These are phyloP conservation scores for Tinamus guttatus DNA, from an alignment of 2,113 vertebrate genomes.

Conservation along the genomic window DNA sequence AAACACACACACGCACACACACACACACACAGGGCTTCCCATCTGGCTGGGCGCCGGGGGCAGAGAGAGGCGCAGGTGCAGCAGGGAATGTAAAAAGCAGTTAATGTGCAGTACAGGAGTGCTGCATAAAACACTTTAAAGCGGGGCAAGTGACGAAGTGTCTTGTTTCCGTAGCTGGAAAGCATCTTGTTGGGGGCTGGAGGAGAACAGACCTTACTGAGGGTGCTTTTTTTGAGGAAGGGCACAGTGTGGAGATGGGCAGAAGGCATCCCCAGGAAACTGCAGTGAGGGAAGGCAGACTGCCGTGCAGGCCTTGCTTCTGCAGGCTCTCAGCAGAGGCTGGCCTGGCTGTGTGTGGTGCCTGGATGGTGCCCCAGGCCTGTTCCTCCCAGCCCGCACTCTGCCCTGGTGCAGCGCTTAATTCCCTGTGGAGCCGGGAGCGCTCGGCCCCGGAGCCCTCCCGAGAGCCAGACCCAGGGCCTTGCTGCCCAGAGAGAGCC, in stretches of 20 bases:
- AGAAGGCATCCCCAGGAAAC: neutral
- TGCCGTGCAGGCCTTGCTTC: neutral
- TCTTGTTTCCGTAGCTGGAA: slow-evolving; percentile 8
- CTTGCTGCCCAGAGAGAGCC: neutral
- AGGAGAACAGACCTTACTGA: neutral
- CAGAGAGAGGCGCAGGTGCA: slow-evolving; percentile 18
- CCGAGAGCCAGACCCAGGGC: neutral
- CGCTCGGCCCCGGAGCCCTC: neutral
- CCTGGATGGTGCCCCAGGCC: neutral
- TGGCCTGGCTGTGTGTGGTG: neutral
- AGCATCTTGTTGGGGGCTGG: neutral
- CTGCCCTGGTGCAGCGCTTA: neutral
- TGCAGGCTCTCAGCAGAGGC: neutral
- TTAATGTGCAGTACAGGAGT: neutral
- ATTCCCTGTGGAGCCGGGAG: neutral
- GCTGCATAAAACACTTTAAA: slow-evolving; percentile 6
- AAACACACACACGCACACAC: no score
- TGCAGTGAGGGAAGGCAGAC: neutral
- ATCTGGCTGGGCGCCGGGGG: neutral
- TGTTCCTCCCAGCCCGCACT: neutral
- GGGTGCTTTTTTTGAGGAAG: neutral
- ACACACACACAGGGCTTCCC: neutral
- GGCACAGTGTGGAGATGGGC: neutral
- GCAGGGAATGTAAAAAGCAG: neutral
- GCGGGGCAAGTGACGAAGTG: neutral